A percentile compares a stretch with the other conserved stretches of the same genome.
Evolutionary conservation across 2,797 vertebrate genomes (phyloP).

Genomic region (Babyrousa celebensis): DNA sequence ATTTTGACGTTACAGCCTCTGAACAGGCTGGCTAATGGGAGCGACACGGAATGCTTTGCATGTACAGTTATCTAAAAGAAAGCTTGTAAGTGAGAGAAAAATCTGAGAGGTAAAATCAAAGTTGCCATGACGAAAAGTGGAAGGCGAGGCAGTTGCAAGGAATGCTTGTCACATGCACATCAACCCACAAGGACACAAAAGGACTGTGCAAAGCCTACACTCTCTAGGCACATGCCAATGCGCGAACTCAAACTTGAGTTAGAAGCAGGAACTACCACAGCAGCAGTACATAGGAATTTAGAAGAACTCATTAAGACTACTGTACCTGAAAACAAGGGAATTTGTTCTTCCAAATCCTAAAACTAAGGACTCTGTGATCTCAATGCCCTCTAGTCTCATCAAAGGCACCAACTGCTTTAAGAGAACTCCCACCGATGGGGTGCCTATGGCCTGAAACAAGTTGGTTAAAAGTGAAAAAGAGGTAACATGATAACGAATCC

Average conservation of each 20-base stretch:
- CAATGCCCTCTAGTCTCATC: constrained; percentile 99
- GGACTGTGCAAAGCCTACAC: accelerated
- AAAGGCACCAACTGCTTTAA: constrained; percentile 98
- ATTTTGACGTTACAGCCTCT: background rate
- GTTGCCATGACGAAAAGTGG: background rate
- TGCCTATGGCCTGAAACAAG: constrained; percentile 96
- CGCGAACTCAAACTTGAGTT: background rate
- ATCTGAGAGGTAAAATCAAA: background rate
- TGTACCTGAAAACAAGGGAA: constrained; percentile 98
- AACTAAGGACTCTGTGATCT: constrained; percentile 99
- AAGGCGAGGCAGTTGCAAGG: background rate
- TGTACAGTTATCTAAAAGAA: background rate
- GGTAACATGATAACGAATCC: constrained; percentile 63
- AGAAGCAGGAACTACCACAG: background rate
- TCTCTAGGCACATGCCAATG: background rate
- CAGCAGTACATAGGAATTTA: background rate
- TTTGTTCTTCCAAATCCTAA: constrained; percentile 99
- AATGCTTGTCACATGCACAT: background rate
- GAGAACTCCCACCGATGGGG: constrained; percentile 97
- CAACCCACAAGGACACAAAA: background rate
- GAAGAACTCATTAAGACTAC: constrained; percentile 67
- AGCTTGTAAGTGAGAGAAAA: background rate
- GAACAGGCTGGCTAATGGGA: background rate
- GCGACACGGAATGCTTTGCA: background rate
- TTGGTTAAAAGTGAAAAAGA: constrained; percentile 82